These are phyloP conservation scores for Panagrolaimus sp. DNA, from an alignment of 1,140 invertebrate species.

Conservation along the genomic window DNA sequence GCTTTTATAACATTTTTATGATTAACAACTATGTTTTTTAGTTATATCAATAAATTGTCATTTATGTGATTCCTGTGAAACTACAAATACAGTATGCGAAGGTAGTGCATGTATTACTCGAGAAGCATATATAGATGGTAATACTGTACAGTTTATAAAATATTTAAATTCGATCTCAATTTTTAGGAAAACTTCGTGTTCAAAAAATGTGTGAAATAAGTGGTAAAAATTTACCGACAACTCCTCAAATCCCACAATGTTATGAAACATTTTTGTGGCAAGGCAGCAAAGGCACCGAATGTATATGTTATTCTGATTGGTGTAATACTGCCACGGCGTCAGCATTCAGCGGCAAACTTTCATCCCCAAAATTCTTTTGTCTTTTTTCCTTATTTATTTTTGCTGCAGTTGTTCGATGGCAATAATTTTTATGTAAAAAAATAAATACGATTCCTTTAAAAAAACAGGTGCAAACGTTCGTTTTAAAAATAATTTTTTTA, in stretches of 20 bases:
- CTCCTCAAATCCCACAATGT: not conserved
- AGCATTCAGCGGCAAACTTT: not conserved
- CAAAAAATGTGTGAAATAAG: slow-evolving; percentile 26
- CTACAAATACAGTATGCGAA: not conserved
- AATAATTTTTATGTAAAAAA: not conserved
- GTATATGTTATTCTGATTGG: slow-evolving; percentile 24
- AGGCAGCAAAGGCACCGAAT: slow-evolving; percentile 19
- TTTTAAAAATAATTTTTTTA: not conserved
- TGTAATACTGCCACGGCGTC: slow-evolving; percentile 20
- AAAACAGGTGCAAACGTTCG: slow-evolving; percentile 12
- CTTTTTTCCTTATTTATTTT: not conserved
- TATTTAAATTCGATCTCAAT: too few relatives aligned
- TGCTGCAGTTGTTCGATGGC: not conserved
- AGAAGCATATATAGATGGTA: slow-evolving; percentile 19
- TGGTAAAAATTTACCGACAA: not conserved
- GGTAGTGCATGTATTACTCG: slow-evolving; percentile 22
- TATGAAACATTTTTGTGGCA: slow-evolving; percentile 20
- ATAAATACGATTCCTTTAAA: not conserved
- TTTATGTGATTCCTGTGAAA: slow-evolving; percentile 20
- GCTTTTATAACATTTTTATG: too few relatives aligned
- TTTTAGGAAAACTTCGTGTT: slow-evolving; percentile 10
- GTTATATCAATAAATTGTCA: slow-evolving; percentile 14
- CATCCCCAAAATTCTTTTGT: not conserved
- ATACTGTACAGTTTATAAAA: not conserved
- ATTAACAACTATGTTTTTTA: too few relatives aligned